phyloP scores from a whole-genome alignment of 2,113 vertebrate genomes.

The Ranitomeya variabilis region DNA sequence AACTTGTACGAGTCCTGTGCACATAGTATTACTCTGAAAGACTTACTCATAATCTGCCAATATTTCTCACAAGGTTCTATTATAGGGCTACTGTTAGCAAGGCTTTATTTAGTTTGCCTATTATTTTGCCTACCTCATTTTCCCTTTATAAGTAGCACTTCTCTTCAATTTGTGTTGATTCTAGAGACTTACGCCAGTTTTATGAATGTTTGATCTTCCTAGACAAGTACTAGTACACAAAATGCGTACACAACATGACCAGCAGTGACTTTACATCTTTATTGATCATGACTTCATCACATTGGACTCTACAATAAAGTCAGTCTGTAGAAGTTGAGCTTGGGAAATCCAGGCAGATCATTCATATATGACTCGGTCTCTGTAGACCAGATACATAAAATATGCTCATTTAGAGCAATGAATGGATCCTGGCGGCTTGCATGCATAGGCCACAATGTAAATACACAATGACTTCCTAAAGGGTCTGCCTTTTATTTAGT shows the following conservation, averaged over 20 bases:
- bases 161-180: slow-evolving; percentile 13
- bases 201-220: neutral
- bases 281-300: too few relatives aligned
- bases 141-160: neutral
- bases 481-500: too few relatives aligned
- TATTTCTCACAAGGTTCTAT: slow-evolving; percentile 36
- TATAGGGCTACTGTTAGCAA: slow-evolving; percentile 26
- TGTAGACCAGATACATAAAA: neutral
- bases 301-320: too few relatives aligned
- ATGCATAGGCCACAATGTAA: neutral
- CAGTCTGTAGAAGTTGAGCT: neutral
- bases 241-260: neutral
- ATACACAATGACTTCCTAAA: neutral
- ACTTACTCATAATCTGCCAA: slow-evolving; percentile 44
- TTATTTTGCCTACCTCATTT: slow-evolving; percentile 18
- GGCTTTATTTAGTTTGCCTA: slow-evolving; percentile 31
- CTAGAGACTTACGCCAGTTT: neutral
- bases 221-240: neutral
- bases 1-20: slow-evolving; percentile 24
- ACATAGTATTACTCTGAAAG: slow-evolving; percentile 31
- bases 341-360: neutral
- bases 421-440: neutral
- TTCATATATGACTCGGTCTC: neutral
- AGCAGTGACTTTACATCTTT: neutral
- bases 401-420: neutral